A percentile compares a stretch with the other conserved stretches of the same genome.
These are phyloP conservation scores for Campylomormyrus tamandua DNA, from an alignment of 2,113 vertebrate species.

Conservation along the genomic window DNA sequence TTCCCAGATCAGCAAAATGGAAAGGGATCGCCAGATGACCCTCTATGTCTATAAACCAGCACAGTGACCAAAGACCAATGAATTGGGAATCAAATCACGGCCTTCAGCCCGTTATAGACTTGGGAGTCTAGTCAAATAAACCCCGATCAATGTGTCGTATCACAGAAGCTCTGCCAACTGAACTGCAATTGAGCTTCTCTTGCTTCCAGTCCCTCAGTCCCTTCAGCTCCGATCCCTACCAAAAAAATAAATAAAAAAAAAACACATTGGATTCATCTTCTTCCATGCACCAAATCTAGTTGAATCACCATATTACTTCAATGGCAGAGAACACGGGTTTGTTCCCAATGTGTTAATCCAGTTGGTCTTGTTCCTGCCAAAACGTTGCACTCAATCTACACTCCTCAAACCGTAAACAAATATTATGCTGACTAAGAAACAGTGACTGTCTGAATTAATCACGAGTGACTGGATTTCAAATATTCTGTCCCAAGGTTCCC, in stretches of 20 bases:
- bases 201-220: neutral
- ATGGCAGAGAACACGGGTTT: neutral
- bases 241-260: neutral
- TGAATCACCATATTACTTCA: slow-evolving; percentile 1
- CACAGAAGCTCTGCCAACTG: neutral
- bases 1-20: neutral
- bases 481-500: neutral
- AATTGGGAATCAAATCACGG: neutral
- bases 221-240: neutral
- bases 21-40: neutral
- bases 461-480: neutral
- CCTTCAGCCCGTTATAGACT: neutral
- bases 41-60: neutral
- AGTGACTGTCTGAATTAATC: neutral
- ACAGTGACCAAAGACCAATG: neutral
- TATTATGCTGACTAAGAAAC: neutral
- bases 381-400: neutral
- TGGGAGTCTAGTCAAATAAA: neutral
- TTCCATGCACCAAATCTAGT: neutral
- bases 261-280: neutral
- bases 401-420: neutral
- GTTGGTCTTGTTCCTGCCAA: neutral
- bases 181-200: neutral
- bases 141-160: neutral
- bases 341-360: neutral